Evolutionary conservation across 2,888 invertebrate genomes (phyloP).

Genomic region (Gisinianus flammeolus): DNA sequence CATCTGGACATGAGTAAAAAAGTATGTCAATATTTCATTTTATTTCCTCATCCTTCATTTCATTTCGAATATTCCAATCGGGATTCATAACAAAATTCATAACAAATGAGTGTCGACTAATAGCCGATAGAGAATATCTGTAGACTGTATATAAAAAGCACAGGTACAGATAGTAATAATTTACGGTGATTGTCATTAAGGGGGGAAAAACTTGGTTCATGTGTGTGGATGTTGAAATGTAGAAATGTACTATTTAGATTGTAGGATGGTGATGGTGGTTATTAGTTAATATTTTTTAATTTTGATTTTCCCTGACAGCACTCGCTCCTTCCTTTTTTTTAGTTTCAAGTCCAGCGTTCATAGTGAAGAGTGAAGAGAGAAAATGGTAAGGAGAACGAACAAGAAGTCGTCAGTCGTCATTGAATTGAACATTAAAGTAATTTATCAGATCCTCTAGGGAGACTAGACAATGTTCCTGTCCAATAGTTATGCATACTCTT

Average conservation of each 20-base stretch:
- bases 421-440: conserved; percentile 39
- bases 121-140: too few species aligned
- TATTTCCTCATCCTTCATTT: background rate
- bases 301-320: background rate
- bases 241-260: too few species aligned
- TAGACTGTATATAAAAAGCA: background rate
- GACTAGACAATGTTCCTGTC: background rate
- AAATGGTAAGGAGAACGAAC: too few species aligned
- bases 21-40: background rate
- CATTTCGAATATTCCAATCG: background rate
- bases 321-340: background rate
- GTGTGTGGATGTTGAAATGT: background rate
- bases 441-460: conserved; percentile 25
- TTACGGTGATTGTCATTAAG: background rate
- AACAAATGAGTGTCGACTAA: background rate
- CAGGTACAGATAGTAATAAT: background rate
- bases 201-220: background rate
- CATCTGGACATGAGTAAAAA: background rate
- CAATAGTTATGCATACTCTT: too few species aligned
- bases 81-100: background rate
- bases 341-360: too few species aligned
- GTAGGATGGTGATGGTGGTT: too few species aligned
- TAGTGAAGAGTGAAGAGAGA: too few species aligned
- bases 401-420: conserved; percentile 3
- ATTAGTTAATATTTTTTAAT: background rate